Evolutionary conservation across 2,113 vertebrate species (phyloP).

Genomic region (Atherinomorus stipes): DNA sequence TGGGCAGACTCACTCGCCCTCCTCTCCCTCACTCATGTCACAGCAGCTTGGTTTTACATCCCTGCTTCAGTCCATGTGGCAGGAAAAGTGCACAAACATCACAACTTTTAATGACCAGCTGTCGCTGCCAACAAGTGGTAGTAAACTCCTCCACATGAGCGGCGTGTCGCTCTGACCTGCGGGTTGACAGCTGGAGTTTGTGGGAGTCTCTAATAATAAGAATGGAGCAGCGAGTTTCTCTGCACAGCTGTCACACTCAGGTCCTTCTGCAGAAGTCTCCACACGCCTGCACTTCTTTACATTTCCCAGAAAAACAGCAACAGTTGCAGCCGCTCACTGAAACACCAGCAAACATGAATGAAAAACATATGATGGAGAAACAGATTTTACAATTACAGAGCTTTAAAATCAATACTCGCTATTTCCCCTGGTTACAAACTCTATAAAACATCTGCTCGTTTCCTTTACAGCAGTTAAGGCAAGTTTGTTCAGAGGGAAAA

Average conservation of each 20-base stretch:
- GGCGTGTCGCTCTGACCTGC: background rate
- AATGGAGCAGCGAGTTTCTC: background rate
- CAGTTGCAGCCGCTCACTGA: no score
- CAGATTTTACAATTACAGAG: no score
- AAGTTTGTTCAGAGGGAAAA: no score
- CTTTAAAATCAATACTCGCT: no score
- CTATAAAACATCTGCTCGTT: no score
- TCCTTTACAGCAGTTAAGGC: no score
- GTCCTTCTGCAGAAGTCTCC: no score
- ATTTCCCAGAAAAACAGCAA: no score
- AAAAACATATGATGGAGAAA: no score
- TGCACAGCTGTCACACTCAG: background rate
- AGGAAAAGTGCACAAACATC: background rate
- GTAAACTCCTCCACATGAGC: constrained; percentile 2
- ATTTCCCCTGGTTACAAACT: no score
- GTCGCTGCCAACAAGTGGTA: background rate
- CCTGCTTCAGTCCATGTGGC: background rate
- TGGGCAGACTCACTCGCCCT: background rate
- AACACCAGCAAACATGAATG: no score
- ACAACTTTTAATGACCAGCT: background rate
- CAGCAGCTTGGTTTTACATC: background rate
- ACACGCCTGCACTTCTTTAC: no score
- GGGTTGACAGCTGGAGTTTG: background rate
- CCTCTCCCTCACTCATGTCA: background rate
- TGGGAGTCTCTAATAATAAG: fast-evolving